These are phyloP conservation scores for Lynx canadensis DNA, from an alignment of 2,113 vertebrate genomes.

Conservation along the genomic window DNA sequence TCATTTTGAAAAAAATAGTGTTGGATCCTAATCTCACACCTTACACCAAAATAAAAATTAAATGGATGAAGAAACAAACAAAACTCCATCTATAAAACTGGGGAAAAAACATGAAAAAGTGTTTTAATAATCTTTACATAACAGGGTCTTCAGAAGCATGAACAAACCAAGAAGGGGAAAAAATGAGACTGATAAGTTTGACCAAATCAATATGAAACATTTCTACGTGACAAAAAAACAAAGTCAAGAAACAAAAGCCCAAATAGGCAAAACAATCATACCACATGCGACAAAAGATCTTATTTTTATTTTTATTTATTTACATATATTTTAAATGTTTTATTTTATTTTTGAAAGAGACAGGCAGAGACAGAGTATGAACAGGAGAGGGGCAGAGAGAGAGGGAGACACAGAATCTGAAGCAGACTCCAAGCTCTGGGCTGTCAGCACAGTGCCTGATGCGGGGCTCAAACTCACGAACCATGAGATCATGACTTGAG, in stretches of 20 bases:
- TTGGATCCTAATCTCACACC: neutral
- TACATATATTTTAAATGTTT: neutral
- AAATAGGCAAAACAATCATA: neutral
- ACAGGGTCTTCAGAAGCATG: neutral
- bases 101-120: neutral
- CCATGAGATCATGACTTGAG: too few relatives aligned
- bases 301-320: constrained; percentile 35
- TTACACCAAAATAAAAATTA: constrained; percentile 29
- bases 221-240: neutral
- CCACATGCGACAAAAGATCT: neutral
- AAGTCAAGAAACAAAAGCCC: neutral
- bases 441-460: too few relatives aligned
- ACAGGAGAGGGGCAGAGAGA: too few relatives aligned
- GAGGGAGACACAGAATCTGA: too few relatives aligned
- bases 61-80: neutral
- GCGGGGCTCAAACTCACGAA: too few relatives aligned
- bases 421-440: too few relatives aligned
- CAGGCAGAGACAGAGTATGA: too few relatives aligned
- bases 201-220: neutral
- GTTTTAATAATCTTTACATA: neutral
- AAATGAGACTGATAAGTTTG: neutral
- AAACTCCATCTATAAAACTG: neutral
- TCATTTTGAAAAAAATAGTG: neutral
- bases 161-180: neutral
- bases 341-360: neutral